These are phyloP conservation scores for Euzetes globulus DNA, from an alignment of 2,888 invertebrate species.

Conservation along the genomic window DNA sequence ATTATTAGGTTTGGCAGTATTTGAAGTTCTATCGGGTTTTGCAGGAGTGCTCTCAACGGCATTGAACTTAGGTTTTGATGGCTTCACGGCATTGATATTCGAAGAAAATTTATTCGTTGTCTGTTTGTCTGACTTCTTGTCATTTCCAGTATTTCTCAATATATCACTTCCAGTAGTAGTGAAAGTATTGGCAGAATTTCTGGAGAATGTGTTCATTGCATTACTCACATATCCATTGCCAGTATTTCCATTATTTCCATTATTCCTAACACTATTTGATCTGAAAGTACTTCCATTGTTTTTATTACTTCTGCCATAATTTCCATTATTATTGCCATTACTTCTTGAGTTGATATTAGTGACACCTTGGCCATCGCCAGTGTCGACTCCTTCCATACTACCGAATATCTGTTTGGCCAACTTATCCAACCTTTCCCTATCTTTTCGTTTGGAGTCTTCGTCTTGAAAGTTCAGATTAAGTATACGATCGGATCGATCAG, in stretches of 20 bases:
- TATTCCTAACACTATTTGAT: background rate
- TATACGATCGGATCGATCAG: background rate
- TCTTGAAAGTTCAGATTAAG: background rate
- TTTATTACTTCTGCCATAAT: background rate
- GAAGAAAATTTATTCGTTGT: background rate
- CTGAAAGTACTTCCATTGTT: background rate
- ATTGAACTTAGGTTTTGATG: conserved; percentile 10
- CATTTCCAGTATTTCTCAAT: background rate
- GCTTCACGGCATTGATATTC: background rate
- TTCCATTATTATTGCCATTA: background rate
- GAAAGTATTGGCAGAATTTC: too few species aligned
- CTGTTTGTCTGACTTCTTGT: background rate
- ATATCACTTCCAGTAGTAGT: too few species aligned
- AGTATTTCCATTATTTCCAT: background rate
- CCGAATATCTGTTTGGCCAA: conserved; percentile 18
- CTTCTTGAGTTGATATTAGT: background rate
- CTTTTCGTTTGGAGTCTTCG: background rate
- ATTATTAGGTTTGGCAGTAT: background rate
- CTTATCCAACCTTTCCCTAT: background rate
- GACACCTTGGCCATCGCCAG: background rate
- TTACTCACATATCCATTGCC: background rate
- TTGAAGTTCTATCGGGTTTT: background rate
- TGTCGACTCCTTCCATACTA: background rate
- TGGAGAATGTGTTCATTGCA: too few species aligned
- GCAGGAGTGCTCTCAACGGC: background rate